Evolutionary conservation across 2,113 vertebrate species (phyloP).

Genomic region (Mungos mungo): DNA sequence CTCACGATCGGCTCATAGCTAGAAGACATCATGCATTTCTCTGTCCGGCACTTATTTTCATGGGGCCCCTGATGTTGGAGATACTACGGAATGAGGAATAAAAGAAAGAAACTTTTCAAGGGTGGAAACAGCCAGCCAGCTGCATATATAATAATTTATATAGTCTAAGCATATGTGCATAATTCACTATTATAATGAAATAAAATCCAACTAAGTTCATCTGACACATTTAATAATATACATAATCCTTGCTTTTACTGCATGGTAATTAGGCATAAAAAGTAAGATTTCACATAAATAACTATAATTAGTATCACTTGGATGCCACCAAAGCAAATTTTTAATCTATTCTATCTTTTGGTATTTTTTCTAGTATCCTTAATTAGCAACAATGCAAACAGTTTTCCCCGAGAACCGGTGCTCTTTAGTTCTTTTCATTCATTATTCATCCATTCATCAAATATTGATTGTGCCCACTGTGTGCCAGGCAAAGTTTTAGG

Average conservation of each 20-base stretch:
- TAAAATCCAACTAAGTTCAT: constrained; percentile 35
- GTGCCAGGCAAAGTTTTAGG: neutral
- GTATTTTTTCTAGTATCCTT: constrained; percentile 9
- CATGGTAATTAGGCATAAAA: constrained; percentile 56
- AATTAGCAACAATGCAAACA: constrained; percentile 4
- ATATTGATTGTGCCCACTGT: neutral
- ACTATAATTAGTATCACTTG: constrained; percentile 57
- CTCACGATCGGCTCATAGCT: neutral
- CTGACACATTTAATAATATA: constrained; percentile 33
- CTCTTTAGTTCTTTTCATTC: neutral
- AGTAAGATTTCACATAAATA: constrained; percentile 62
- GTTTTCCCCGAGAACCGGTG: neutral
- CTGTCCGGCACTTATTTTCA: neutral
- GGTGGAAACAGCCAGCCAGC: neutral
- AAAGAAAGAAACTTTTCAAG: neutral
- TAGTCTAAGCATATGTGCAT: neutral
- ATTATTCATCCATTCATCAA: neutral
- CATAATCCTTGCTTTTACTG: constrained; percentile 44
- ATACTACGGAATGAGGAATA: neutral
- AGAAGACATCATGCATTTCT: neutral
- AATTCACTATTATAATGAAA: constrained; percentile 50
- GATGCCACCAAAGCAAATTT: constrained; percentile 36
- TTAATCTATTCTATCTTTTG: constrained; percentile 50
- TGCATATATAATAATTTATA: neutral
- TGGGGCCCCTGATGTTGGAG: neutral